Percentiles rank a stretch among this genome's conserved stretches.
Conservation (phyloP, 2,888 invertebrate species). For the Arge pagana region DNA sequence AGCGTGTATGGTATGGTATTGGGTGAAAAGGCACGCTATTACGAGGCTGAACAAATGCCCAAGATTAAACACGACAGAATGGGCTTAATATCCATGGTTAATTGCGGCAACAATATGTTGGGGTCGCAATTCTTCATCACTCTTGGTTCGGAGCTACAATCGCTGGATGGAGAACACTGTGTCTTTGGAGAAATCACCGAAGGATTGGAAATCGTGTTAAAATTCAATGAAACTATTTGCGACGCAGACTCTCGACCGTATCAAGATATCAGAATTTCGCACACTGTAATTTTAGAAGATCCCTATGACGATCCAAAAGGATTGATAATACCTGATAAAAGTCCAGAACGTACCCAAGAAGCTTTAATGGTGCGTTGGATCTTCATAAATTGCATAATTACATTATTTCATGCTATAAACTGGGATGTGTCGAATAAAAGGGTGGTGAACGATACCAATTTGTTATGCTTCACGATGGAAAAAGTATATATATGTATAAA, state of each 20-base stretch:
- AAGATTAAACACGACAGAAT: conserved; percentile 86
- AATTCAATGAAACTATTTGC: conserved; percentile 92
- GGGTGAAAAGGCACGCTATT: conserved; percentile 84
- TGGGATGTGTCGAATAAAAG: background rate
- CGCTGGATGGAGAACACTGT: conserved; percentile 89
- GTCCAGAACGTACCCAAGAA: conserved; percentile 87
- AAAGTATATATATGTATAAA: too few relatives aligned
- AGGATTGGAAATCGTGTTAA: conserved; percentile 83
- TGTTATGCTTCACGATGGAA: background rate
- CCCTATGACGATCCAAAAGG: conserved; percentile 90
- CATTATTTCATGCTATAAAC: background rate
- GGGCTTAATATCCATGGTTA: conserved; percentile 93
- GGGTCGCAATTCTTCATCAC: conserved; percentile 97
- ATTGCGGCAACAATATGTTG: conserved; percentile 86
- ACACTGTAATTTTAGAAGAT: conserved; percentile 94
- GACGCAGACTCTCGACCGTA: conserved; percentile 89
- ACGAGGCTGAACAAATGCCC: conserved; percentile 89
- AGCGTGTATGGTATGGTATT: conserved; percentile 87
- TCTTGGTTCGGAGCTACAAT: conserved; percentile 82
- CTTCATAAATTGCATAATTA: conserved; percentile 17
- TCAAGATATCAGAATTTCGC: conserved; percentile 94
- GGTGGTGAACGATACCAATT: background rate
- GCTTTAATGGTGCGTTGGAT: conserved; percentile 61
- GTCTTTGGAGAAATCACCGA: conserved; percentile 96
- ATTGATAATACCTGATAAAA: conserved; percentile 77